phyloP scores from a whole-genome alignment of 2,113 vertebrate species.

The Corynorhinus townsendii region DNA sequence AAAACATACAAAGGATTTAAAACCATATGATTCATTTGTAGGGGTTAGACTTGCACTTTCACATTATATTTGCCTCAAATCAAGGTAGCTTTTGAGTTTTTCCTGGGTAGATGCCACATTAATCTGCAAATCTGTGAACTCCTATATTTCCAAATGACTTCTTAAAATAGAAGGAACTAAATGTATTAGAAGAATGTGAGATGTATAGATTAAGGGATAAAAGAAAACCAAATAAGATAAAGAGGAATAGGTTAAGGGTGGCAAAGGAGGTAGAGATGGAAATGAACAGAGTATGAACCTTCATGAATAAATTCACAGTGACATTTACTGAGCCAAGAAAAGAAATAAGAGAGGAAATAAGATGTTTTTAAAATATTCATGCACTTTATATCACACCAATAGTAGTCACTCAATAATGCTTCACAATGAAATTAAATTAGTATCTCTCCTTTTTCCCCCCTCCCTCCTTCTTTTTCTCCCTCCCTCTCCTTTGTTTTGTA shows the following conservation, averaged over 20 bases:
- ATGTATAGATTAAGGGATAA: neutral
- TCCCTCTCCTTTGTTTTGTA: neutral
- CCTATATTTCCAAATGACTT: neutral
- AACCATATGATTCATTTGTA: neutral
- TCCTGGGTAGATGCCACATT: neutral
- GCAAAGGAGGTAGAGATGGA: neutral
- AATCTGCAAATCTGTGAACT: neutral
- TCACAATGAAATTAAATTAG: neutral
- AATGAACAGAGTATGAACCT: neutral
- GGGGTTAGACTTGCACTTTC: neutral
- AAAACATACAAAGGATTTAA: neutral
- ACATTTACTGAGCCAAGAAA: neutral
- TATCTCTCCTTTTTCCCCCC: accelerated
- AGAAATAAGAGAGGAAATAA: neutral
- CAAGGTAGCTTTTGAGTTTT: conserved; percentile 19
- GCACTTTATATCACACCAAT: neutral
- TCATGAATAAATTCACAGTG: neutral
- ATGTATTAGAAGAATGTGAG: neutral
- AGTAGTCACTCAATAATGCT: neutral
- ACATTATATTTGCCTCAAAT: neutral
- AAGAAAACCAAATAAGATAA: neutral
- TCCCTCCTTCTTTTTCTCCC: accelerated
- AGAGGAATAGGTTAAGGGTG: neutral
- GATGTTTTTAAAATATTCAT: neutral
- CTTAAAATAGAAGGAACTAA: conserved; percentile 20